Evolutionary conservation across 2,113 vertebrate species (phyloP).

Genomic region (Mobula hypostoma): DNA sequence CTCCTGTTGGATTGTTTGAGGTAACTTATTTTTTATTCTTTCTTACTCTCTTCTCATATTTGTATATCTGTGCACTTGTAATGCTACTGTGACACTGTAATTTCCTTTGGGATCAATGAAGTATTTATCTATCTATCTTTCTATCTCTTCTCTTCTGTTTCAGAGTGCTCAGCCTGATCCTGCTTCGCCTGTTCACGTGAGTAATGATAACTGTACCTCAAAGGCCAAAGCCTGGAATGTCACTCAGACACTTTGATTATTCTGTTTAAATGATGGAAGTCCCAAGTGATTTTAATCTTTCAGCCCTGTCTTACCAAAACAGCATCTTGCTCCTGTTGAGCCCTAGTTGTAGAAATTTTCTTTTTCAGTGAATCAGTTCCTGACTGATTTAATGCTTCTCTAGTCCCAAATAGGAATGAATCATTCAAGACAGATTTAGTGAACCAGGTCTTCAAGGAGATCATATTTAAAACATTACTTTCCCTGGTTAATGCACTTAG

Average conservation of each 20-base stretch:
- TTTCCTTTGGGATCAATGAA: too few relatives aligned
- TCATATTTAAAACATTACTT: not conserved
- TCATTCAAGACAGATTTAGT: not conserved
- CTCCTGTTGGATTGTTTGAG: too few relatives aligned
- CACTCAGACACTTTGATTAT: not conserved
- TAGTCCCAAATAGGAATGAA: not conserved
- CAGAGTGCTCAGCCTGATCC: constrained; percentile 95
- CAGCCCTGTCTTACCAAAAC: not conserved
- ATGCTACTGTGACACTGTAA: too few relatives aligned
- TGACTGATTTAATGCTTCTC: not conserved
- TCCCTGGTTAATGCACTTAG: not conserved
- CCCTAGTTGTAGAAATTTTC: not conserved
- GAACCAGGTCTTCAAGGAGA: not conserved
- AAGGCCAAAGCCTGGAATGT: not conserved
- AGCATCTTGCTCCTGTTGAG: not conserved
- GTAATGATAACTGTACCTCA: constrained; percentile 47
- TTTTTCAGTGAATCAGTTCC: not conserved
- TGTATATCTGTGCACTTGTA: too few relatives aligned
- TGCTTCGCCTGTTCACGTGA: constrained; percentile 91
- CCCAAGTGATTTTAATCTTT: not conserved
- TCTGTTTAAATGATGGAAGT: not conserved
- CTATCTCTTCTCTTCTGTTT: constrained; percentile 41
- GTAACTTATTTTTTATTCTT: too few relatives aligned
- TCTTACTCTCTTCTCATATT: too few relatives aligned
- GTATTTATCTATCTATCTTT: too few relatives aligned